Base-by-base conservation (phyloP, 2,888 invertebrate species). In the Crocallis elinguaria region DNA sequence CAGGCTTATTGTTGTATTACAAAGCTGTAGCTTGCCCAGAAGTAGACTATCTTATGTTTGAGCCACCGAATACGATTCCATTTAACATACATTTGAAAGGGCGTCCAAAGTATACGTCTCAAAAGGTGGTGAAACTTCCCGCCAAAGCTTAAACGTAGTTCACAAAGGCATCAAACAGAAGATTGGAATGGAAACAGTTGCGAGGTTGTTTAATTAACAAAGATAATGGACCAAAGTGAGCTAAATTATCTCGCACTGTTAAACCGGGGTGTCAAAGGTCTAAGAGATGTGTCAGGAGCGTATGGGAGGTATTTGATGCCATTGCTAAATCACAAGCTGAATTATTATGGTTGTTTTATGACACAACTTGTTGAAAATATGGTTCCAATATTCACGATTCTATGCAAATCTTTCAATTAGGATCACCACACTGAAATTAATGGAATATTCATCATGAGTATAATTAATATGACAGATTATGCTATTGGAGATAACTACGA, bases 11-110 rank as follows among this genome's bases (percentile, higher is more conserved):
- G 55, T 41, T 56, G 38, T 62, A 54, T 57, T n/a, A 57, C 64
- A 61, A 71, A 59, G 76, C 88, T 88, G 88, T 89, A 82, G 77
- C 65, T 82, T 89, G 90, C 89, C 88, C 89, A 86, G 86, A 90
- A 79, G 89, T 90, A 78, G 73, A 79, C 69, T 79, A 87, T 90
- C 90, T 89, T 88, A 88, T 91, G 90, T 91, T 91, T 91, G 86
- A 82, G 89, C 91, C 89, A 85, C 82, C 82, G 61, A 65, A 69
- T 67, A 43, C 21, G 37, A 46, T 43, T 29, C 9, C 48, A 33
- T 27, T 33, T 36, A 27, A 11, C 17, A 39, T 30, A 27, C 27
- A 33, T 23, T 36, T 27, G 30, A 21, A 35, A 14, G 17, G 37
- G 45, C 23, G 46, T 52, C 41, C n/a, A 19, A 37, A 14, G 30